phyloP scores from a whole-genome alignment of 2,888 invertebrate genomes.

The Dione juno region DNA sequence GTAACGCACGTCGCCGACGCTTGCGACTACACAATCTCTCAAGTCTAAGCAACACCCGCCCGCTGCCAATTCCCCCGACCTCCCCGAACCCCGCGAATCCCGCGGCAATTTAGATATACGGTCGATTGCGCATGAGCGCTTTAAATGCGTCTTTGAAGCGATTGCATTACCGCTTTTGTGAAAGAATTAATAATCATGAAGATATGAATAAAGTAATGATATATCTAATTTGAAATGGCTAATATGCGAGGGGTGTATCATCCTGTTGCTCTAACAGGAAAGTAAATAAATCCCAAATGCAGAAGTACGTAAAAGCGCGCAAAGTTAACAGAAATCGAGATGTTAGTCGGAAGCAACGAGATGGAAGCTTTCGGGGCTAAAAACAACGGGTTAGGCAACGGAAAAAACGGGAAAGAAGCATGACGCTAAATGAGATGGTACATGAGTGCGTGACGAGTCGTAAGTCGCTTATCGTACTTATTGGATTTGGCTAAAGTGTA shows the following conservation, averaged over 20 bases:
- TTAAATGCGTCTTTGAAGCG: slow-evolving; percentile 74
- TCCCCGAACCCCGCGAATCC: slow-evolving; percentile 41
- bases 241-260: slow-evolving; percentile 64
- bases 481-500: slow-evolving; percentile 69
- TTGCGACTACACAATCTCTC: slow-evolving; percentile 42
- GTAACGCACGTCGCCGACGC: slow-evolving; percentile 83
- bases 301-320: slow-evolving; percentile 77
- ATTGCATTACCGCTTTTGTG: slow-evolving; percentile 84
- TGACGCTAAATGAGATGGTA: slow-evolving; percentile 73
- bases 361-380: slow-evolving; percentile 74
- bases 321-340: slow-evolving; percentile 68
- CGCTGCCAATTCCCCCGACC: slow-evolving; percentile 58
- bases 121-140: slow-evolving; percentile 57
- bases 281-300: slow-evolving; percentile 64
- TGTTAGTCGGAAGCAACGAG: slow-evolving; percentile 81
- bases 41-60: slow-evolving; percentile 56
- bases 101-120: slow-evolving; percentile 62
- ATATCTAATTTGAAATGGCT: slow-evolving; percentile 65
- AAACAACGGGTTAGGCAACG: slow-evolving; percentile 79
- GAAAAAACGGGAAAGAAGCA: slow-evolving; percentile 77
- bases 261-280: slow-evolving; percentile 64
- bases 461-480: slow-evolving; percentile 69
- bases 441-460: slow-evolving; percentile 60
- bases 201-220: slow-evolving; percentile 69
- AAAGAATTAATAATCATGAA: slow-evolving; percentile 81